Evolutionary conservation across 2,113 vertebrate species (phyloP).

Genomic region (Megalops atlanticus): DNA sequence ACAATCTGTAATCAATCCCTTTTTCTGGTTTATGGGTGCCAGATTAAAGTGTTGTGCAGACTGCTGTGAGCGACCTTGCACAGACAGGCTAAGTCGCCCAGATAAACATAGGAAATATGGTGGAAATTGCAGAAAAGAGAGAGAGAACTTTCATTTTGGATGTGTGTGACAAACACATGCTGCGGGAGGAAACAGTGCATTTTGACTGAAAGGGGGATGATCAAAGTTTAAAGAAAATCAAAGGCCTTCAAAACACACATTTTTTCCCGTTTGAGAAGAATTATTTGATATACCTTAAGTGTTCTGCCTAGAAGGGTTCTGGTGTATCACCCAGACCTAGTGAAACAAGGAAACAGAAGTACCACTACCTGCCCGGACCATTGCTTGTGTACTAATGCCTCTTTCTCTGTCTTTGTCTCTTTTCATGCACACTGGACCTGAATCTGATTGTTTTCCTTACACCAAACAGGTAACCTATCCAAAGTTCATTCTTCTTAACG

Average conservation of each 20-base stretch:
- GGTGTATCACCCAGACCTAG: background rate
- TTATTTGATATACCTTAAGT: too few relatives aligned
- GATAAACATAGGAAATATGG: background rate
- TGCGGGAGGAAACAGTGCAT: background rate
- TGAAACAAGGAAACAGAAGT: background rate
- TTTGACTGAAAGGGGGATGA: background rate
- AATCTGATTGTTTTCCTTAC: background rate
- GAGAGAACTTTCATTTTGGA: background rate
- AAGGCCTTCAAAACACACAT: too few relatives aligned
- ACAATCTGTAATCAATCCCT: background rate
- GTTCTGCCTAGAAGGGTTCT: too few relatives aligned
- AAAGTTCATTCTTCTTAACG: background rate
- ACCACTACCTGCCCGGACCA: background rate
- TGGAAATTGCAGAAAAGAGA: background rate
- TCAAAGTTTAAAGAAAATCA: background rate
- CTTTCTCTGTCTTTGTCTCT: background rate
- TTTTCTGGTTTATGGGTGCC: background rate
- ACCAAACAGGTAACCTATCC: conserved; percentile 1
- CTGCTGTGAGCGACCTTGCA: background rate
- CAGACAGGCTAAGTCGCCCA: background rate
- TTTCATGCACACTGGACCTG: background rate
- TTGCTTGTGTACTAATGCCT: background rate
- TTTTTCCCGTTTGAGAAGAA: too few relatives aligned
- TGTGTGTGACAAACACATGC: too few relatives aligned
- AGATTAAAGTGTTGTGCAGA: too few relatives aligned